Percentiles rank a stretch among this genome's conserved stretches.
Conservation (phyloP, 2,113 vertebrate genomes). For the Thymallus thymallus region DNA sequence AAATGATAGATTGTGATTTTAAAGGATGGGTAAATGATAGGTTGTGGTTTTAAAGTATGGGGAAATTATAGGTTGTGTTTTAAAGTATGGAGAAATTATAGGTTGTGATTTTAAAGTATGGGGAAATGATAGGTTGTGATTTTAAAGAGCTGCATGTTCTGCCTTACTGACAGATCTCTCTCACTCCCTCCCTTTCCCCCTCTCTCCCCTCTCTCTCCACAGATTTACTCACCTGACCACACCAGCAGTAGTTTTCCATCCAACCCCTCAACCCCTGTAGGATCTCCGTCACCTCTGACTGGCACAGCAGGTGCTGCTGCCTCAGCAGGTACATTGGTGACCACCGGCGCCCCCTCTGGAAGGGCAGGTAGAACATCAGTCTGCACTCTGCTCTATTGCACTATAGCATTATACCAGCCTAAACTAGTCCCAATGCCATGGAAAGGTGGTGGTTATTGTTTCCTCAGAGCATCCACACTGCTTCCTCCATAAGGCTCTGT, state of each 20-base stretch:
- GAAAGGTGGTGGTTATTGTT: background rate
- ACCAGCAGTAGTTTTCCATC: constrained; percentile 99
- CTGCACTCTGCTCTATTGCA: constrained; percentile 17
- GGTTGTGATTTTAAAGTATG: constrained; percentile 24
- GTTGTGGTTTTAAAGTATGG: constrained; percentile 20
- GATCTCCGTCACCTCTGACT: constrained; percentile 93
- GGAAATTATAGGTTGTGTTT: constrained; percentile 25
- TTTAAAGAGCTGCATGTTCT: constrained; percentile 19
- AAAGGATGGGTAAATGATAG: constrained; percentile 22
- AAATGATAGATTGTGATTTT: constrained; percentile 28
- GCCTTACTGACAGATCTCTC: constrained; percentile 44
- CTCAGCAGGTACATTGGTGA: constrained; percentile 66
- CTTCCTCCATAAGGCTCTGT: background rate
- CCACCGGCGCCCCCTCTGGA: constrained; percentile 61
- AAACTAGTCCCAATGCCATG: background rate
- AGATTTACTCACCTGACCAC: constrained; percentile 99
- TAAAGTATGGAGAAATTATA: constrained; percentile 23
- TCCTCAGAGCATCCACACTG: too few species aligned
- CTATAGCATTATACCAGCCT: background rate
- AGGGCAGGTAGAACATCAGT: constrained; percentile 62
- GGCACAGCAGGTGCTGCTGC: constrained; percentile 72
- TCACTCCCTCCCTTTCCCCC: constrained; percentile 46
- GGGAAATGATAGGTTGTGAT: constrained; percentile 24
- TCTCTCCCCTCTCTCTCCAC: constrained; percentile 24
- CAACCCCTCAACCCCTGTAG: constrained; percentile 95